Evolutionary conservation across 2,888 invertebrate species (phyloP), one percentile per base, ranked within the genome.

Genomic region (Athalia circularis): DNA sequence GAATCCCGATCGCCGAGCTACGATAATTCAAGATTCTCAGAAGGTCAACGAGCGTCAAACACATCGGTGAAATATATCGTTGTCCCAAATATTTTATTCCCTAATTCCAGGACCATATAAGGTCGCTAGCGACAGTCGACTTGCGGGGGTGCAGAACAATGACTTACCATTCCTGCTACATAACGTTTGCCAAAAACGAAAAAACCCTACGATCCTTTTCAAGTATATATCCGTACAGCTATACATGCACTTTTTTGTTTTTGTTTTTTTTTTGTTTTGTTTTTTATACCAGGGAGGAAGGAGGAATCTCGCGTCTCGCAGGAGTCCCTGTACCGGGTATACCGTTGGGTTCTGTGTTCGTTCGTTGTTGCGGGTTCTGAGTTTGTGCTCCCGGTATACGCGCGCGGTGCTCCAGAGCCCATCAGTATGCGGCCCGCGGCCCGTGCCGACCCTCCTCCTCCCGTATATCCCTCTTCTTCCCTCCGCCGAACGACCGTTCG

Each of bases 381-480:
- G n/a, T 52, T 13, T 4, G 15, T 62, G 62, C 75, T 75, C 62
- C 75, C 62, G 75, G 75, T 75, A 62, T 75, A 75, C 75, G 75
- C 75, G 75, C 48, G 62, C 61, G 62, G 54, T 8, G 62, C 48
- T 84, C 83, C 85, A 82, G 84, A 84, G 84, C 85, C 85, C 87
- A 89, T 90, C 89, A 90, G 90, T 90, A 90, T 90, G 90, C 90
- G 88, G 87, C 87, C 88, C 90, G 89, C 89, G 90, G 84, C 86
- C 83, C 84, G 84, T 82, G 83, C 83, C 83, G 81, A 76, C 65
- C 81, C 83, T 80, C 80, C 81, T 80, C 78, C 64, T 74, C 81
- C 80, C 79, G 75, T 81, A 84, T 81, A 80, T 81, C 80, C 83
- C 80, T 59, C 79, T 59, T 62, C 77, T 61, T 75, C 68, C 50